A percentile compares a stretch with the other conserved stretches of the same genome.
These are phyloP conservation scores for Stenolophus ochropezus DNA, from an alignment of 2,888 invertebrate species.

Conservation along the genomic window DNA sequence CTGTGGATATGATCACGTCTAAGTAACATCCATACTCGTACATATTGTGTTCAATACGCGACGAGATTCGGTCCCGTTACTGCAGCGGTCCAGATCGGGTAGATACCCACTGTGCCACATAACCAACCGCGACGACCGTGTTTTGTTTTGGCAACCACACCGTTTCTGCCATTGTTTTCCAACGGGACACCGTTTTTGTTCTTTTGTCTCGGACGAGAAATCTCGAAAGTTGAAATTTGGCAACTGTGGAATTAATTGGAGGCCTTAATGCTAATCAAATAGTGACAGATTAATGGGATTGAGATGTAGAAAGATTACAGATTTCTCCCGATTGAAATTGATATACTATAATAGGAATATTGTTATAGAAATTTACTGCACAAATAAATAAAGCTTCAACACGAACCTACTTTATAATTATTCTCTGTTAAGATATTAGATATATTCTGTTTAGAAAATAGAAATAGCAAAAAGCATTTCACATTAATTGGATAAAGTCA, in stretches of 20 bases:
- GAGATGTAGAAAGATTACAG: background rate
- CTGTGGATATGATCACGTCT: background rate
- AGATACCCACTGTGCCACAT: conserved; percentile 4
- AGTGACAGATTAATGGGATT: background rate
- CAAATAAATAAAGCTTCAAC: background rate
- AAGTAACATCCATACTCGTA: background rate
- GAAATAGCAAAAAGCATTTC: background rate
- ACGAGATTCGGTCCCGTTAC: conserved; percentile 38
- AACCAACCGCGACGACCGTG: conserved; percentile 10
- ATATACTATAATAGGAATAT: conserved; percentile 26
- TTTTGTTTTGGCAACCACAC: conserved; percentile 42
- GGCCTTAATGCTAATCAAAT: background rate
- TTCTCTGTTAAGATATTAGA: background rate
- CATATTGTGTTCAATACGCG: background rate
- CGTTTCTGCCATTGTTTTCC: conserved; percentile 54
- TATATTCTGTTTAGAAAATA: background rate
- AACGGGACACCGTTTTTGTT: conserved; percentile 19
- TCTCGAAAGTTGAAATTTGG: background rate
- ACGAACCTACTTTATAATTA: background rate
- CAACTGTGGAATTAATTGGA: background rate
- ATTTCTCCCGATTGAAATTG: background rate
- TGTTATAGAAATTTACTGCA: conserved; percentile 8
- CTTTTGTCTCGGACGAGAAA: background rate
- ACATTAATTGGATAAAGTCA: background rate
- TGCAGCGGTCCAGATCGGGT: conserved; percentile 50